These are phyloP conservation scores for Ispidina picta DNA, from an alignment of 2,797 vertebrate species.

Conservation along the genomic window DNA sequence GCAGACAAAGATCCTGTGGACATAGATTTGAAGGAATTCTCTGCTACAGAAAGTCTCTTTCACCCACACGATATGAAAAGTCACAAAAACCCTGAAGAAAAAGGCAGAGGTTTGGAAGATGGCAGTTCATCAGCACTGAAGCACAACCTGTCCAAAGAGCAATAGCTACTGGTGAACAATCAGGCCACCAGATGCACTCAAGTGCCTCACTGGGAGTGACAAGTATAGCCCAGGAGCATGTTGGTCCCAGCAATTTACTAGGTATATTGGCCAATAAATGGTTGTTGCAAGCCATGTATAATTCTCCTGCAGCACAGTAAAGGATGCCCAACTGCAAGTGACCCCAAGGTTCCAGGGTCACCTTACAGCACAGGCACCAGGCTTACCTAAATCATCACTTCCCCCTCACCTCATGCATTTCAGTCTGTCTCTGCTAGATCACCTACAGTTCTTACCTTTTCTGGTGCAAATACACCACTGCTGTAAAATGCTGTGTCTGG, in stretches of 20 bases:
- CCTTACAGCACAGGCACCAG: not conserved
- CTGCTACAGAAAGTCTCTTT: not conserved
- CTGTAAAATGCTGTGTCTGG: not conserved
- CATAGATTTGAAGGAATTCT: not conserved
- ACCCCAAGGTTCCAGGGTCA: not conserved
- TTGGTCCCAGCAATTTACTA: not conserved
- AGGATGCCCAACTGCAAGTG: not conserved
- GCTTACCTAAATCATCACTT: not conserved
- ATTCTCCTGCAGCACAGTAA: not conserved
- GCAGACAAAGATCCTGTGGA: not conserved
- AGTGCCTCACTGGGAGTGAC: not conserved
- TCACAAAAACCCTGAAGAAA: not conserved
- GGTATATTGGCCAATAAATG: not conserved
- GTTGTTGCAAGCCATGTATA: not conserved
- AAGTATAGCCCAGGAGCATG: not conserved
- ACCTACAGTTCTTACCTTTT: not conserved
- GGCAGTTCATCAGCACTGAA: not conserved
- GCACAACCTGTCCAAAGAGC: not conserved
- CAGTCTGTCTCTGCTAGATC: not conserved
- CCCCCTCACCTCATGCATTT: not conserved
- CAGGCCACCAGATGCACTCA: not conserved
- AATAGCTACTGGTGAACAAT: not conserved
- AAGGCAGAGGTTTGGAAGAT: not conserved
- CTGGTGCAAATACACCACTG: not conserved
- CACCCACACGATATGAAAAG: not conserved